phyloP scores from a whole-genome alignment of 2,113 vertebrate genomes.

The Ceyx cyanopectus region DNA sequence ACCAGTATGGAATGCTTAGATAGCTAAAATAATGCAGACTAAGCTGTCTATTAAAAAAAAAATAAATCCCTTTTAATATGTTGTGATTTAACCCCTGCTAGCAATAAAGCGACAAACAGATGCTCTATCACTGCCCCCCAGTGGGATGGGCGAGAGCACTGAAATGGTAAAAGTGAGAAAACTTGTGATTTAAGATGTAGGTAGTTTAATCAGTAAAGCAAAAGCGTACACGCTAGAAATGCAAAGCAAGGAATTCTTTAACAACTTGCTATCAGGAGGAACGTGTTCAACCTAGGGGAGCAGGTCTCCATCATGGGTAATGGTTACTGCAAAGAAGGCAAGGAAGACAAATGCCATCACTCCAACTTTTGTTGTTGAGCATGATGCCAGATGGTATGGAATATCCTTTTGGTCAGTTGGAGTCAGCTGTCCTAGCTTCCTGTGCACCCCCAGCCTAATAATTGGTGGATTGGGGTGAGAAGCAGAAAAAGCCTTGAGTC shows the following conservation, averaged over 20 bases:
- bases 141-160: not conserved
- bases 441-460: accelerated
- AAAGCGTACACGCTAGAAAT: accelerated
- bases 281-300: not conserved
- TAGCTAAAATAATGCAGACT: not conserved
- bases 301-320: accelerated
- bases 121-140: accelerated
- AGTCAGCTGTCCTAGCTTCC: not conserved
- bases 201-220: not conserved
- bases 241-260: not conserved
- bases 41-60: not conserved
- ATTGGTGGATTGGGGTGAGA: accelerated
- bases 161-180: not conserved
- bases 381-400: accelerated
- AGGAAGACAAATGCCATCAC: accelerated
- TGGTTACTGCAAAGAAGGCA: accelerated
- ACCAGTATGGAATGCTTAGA: not conserved
- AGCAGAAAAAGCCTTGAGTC: not conserved
- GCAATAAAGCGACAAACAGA: not conserved
- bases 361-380: not conserved
- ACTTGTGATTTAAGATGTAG: not conserved
- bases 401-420: not conserved
- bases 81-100: accelerated
- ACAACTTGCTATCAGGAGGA: accelerated
- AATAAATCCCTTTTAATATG: not conserved